These are phyloP conservation scores for Monochamus saltuarius DNA, from an alignment of 1,140 invertebrate genomes.

Conservation along the genomic window DNA sequence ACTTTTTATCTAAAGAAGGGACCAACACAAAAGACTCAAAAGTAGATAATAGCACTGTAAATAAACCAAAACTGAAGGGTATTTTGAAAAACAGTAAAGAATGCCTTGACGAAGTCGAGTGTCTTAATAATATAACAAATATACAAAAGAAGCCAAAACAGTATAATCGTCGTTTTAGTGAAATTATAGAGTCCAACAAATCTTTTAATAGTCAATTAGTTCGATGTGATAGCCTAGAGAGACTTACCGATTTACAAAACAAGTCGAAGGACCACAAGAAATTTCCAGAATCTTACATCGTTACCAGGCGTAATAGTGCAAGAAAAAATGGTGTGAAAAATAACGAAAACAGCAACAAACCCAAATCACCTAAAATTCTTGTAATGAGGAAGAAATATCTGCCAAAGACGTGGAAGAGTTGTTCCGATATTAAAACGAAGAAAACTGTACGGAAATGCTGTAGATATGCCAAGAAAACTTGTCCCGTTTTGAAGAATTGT, in stretches of 20 bases:
- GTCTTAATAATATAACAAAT: conserved; percentile 36
- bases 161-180: conserved; percentile 38
- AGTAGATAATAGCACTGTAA: conserved; percentile 14
- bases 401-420: conserved; percentile 50
- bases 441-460: conserved; percentile 48
- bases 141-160: conserved; percentile 33
- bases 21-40: conserved; percentile 37
- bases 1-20: conserved; percentile 35
- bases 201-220: conserved; percentile 43
- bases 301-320: conserved; percentile 35
- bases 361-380: conserved; percentile 41
- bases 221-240: conserved; percentile 45
- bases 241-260: conserved; percentile 36
- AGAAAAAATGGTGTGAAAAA: conserved; percentile 27
- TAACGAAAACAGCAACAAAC: conserved; percentile 30
- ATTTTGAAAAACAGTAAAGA: conserved; percentile 44
- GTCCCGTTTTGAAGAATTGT: conserved; percentile 41
- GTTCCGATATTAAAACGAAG: conserved; percentile 46
- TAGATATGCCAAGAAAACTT: conserved; percentile 46
- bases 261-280: conserved; percentile 38
- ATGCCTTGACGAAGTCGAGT: conserved; percentile 27
- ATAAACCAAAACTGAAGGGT: conserved; percentile 35
- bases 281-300: conserved; percentile 48
- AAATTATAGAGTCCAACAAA: conserved; percentile 38
- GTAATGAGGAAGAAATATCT: conserved; percentile 39